Base-by-base conservation (phyloP, 2,888 invertebrate genomes). In the Drosophila bunnanda region DNA sequence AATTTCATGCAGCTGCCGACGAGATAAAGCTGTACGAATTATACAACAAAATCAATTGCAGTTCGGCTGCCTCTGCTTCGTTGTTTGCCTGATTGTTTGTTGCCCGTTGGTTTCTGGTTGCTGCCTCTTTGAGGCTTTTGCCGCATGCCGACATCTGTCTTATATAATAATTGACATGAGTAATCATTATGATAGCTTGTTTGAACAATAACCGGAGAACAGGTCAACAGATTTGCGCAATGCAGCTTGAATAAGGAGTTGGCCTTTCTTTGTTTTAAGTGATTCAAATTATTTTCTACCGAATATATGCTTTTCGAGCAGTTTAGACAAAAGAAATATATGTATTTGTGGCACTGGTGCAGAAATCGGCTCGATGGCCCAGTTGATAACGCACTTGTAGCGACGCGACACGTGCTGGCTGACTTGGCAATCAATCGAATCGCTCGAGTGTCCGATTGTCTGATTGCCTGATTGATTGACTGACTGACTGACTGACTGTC, bases 31-130 rank as follows among this genome's bases (percentile, higher is more conserved):
- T 75, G 86, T 86, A 80, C 77, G 86, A 81, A 81, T 81, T 81
- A 81, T 81, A 86, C 81, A 81, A 81, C 86, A 77, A 81, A 81
- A 86, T 81, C 81, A 81, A 81, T 81, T 86, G 81, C 86, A 82
- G 68, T 72, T 79, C 72, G 60, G 25, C 39, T 68, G 76, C 82
- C 60, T 52, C 50, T 32, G 77, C 44, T 66, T 72, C 39, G 41
- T 41, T 60, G 60, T 30, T 57, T 6, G 28, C 20, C 20, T 56
- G 46, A 30, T 50, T 13, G 12, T 12, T 28, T 36, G 15, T 44
- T 50, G 44, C 50, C 41, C 13, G 32, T 8, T 28, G 50, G 66
- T 53, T 41, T 32, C 32, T 17, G 44, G 52, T 54, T 28, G 55
- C 13, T 55, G 34, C 32, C 69, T 61, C 76, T 69, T 81, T 80